A percentile compares a stretch with the other conserved stretches of the same genome.
These are phyloP conservation scores for Opisthograptis luteolata DNA, from an alignment of 2,888 invertebrate genomes.

Conservation along the genomic window DNA sequence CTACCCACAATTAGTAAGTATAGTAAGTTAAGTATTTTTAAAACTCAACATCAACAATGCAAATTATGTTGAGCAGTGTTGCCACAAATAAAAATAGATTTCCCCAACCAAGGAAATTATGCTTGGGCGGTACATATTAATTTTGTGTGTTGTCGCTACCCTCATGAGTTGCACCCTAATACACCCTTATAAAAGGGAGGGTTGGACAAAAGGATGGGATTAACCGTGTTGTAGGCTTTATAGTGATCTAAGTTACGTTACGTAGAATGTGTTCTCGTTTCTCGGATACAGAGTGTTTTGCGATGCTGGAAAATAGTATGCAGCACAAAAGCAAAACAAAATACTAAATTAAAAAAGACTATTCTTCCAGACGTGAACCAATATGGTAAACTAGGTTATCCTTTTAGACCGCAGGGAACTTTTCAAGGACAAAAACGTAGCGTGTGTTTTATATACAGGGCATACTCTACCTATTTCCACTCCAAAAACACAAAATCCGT, in stretches of 20 bases:
- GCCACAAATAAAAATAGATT: slow-evolving; percentile 41
- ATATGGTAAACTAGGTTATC: too few species aligned
- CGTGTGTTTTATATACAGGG: too few species aligned
- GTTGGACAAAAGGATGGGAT: slow-evolving; percentile 75
- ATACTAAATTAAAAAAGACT: too few species aligned
- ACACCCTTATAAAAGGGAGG: slow-evolving; percentile 51
- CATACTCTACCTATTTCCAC: too few species aligned
- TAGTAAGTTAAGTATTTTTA: not conserved
- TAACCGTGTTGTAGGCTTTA: slow-evolving; percentile 76
- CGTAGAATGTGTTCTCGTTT: slow-evolving; percentile 39
- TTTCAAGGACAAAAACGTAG: too few species aligned
- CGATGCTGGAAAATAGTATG: too few species aligned
- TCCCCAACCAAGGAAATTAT: slow-evolving; percentile 54
- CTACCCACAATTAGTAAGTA: too few species aligned
- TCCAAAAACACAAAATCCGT: too few species aligned
- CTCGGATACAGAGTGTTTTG: slow-evolving; percentile 35
- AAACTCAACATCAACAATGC: too few species aligned
- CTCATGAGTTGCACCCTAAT: slow-evolving; percentile 36
- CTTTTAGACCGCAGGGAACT: too few species aligned
- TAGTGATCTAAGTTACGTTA: slow-evolving; percentile 63
- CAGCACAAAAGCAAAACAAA: too few species aligned
- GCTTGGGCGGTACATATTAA: slow-evolving; percentile 75
- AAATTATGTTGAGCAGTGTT: slow-evolving; percentile 7
- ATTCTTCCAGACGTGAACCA: too few species aligned
- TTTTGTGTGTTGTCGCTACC: slow-evolving; percentile 69